These are phyloP conservation scores for Streptopelia turtur DNA, from an alignment of 2,797 vertebrate genomes.

Conservation along the genomic window DNA sequence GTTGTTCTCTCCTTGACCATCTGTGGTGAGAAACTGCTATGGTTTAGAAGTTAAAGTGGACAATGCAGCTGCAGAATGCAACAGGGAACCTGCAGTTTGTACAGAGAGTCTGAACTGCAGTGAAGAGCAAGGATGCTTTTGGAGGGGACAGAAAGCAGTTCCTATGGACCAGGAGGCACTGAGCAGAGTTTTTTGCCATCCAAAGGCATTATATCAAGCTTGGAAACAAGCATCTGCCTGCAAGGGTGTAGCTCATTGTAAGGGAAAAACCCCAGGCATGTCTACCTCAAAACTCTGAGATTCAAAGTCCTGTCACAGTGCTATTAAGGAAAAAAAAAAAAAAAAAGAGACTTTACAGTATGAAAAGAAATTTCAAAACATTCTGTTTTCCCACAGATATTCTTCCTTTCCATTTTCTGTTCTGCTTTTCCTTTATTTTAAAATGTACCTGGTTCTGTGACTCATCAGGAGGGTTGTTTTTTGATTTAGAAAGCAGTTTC, in stretches of 20 bases:
- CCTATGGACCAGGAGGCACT: neutral
- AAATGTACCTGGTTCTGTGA: neutral
- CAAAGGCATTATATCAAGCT: neutral
- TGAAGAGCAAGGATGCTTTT: neutral
- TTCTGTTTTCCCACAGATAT: neutral
- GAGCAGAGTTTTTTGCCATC: neutral
- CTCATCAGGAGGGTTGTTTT: neutral
- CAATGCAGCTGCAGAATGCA: neutral
- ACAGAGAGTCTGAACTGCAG: neutral
- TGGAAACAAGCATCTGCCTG: neutral
- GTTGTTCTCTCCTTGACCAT: neutral
- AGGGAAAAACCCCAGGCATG: neutral
- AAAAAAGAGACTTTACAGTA: neutral
- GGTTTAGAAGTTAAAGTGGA: neutral
- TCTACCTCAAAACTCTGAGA: neutral
- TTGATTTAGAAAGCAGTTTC: neutral
- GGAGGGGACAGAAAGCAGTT: neutral
- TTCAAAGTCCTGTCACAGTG: neutral
- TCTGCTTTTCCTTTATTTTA: neutral
- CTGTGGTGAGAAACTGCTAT: neutral
- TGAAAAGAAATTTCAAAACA: neutral
- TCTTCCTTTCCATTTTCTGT: neutral
- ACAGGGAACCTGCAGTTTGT: neutral
- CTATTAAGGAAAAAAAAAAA: neutral
- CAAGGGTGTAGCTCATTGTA: neutral